Percentiles rank a stretch among this genome's conserved stretches.
These are phyloP conservation scores for Channa striata DNA, from an alignment of 2,797 vertebrate species.

Conservation along the genomic window DNA sequence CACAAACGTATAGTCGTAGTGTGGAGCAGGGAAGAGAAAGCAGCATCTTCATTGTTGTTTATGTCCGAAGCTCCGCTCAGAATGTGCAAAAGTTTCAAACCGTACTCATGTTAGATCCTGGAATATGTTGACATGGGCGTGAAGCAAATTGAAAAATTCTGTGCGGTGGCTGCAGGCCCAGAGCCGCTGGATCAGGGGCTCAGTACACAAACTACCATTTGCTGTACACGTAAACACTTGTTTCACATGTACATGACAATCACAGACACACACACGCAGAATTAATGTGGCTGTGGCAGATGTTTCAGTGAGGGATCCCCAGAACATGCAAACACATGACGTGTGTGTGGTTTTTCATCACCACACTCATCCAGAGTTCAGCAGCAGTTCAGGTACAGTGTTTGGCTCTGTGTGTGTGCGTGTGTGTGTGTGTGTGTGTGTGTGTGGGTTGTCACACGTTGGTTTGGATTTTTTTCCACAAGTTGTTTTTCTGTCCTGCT, in stretches of 20 bases:
- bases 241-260: slow-evolving; percentile 41
- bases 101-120: not conserved
- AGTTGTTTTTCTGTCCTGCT: too few species aligned
- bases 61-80: too few species aligned
- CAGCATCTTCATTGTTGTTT: too few species aligned
- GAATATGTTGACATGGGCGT: not conserved
- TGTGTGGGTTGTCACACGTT: too few species aligned
- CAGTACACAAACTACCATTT: slow-evolving; percentile 44
- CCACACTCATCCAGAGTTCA: slow-evolving; percentile 59
- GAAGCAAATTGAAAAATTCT: slow-evolving; percentile 21
- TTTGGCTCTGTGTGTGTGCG: not conserved
- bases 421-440: slow-evolving; percentile 4
- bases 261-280: slow-evolving; percentile 17
- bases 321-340: slow-evolving; percentile 18
- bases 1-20: too few species aligned
- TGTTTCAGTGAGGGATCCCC: slow-evolving; percentile 25
- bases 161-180: slow-evolving; percentile 27
- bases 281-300: slow-evolving; percentile 48
- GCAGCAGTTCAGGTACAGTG: slow-evolving; percentile 51
- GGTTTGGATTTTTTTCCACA: too few species aligned
- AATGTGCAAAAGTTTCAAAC: too few species aligned
- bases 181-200: slow-evolving; percentile 18
- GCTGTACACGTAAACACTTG: slow-evolving; percentile 43
- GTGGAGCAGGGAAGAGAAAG: too few species aligned
- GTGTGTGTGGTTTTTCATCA: slow-evolving; percentile 37